Percentiles rank a stretch among this genome's conserved stretches.
phyloP scores from a whole-genome alignment of 2,797 vertebrate species.

The Liparis tanakae region DNA sequence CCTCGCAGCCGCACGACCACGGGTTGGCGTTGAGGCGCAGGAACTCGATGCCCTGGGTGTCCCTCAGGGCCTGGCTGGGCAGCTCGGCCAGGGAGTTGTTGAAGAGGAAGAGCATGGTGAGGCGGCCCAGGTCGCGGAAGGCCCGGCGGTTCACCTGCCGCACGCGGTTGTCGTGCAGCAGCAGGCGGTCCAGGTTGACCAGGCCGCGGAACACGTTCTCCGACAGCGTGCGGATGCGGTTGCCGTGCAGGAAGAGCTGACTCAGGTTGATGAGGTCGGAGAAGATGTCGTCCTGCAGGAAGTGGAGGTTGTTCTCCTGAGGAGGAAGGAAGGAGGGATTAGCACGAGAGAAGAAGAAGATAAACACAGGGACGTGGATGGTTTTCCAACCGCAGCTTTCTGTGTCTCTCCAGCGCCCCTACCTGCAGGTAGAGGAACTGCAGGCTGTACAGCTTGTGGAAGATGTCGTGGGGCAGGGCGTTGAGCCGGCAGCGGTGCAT shows the following conservation, averaged over 20 bases:
- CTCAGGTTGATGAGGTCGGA: slow-evolving; percentile 95
- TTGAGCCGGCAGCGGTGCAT: slow-evolving; percentile 94
- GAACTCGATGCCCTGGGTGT: slow-evolving; percentile 92
- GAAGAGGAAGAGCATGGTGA: slow-evolving; percentile 98
- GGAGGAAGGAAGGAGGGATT: slow-evolving; percentile 72
- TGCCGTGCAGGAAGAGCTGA: slow-evolving; percentile 95
- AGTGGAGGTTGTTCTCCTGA: slow-evolving; percentile 95
- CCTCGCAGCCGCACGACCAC: slow-evolving; percentile 95
- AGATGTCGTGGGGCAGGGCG: slow-evolving; percentile 91
- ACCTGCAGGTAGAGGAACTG: slow-evolving; percentile 96
- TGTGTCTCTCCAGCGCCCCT: slow-evolving; percentile 43
- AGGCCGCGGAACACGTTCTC: slow-evolving; percentile 94
- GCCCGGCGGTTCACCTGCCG: slow-evolving; percentile 90
- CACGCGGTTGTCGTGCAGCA: slow-evolving; percentile 94
- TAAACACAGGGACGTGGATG: neutral
- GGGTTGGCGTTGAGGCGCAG: slow-evolving; percentile 96
- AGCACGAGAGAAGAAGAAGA: slow-evolving; percentile 7
- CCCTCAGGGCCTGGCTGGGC: slow-evolving; percentile 90
- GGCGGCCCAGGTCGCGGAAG: slow-evolving; percentile 90
- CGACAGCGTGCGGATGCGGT: slow-evolving; percentile 92
- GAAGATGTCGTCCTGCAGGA: slow-evolving; percentile 96
- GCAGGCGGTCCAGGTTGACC: slow-evolving; percentile 92
- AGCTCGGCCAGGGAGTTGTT: slow-evolving; percentile 94
- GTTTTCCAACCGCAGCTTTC: neutral
- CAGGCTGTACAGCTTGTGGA: slow-evolving; percentile 94